Evolutionary conservation across 2,797 vertebrate species (phyloP).

Genomic region (Eleutherodactylus coqui): DNA sequence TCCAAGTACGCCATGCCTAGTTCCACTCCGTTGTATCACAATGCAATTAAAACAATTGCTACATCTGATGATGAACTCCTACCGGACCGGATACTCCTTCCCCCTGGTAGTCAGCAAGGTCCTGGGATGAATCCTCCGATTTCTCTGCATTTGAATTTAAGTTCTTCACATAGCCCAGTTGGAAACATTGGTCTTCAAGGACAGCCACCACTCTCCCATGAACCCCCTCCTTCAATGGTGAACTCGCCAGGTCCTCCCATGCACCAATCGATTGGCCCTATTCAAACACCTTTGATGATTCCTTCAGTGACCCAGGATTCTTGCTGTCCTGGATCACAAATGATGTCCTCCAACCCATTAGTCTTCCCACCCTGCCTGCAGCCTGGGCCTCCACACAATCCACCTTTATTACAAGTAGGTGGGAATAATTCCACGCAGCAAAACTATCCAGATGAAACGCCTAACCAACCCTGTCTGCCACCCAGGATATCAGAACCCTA

Average conservation of each 20-base stretch:
- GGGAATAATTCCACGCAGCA: slow-evolving; percentile 82
- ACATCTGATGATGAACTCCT: slow-evolving; percentile 96
- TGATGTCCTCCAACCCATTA: slow-evolving; percentile 87
- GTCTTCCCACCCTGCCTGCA: slow-evolving; percentile 87
- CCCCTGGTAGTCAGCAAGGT: slow-evolving; percentile 90
- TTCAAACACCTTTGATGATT: slow-evolving; percentile 77
- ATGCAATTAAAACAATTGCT: slow-evolving; percentile 98
- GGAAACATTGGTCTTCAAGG: slow-evolving; percentile 84
- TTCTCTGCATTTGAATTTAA: slow-evolving; percentile 75
- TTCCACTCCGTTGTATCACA: slow-evolving; percentile 96
- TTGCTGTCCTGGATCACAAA: slow-evolving; percentile 81
- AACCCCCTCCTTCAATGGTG: slow-evolving; percentile 83
- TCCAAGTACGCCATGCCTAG: slow-evolving; percentile 99
- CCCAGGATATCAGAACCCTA: slow-evolving; percentile 81
- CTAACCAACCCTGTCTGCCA: slow-evolving; percentile 76
- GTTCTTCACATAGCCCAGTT: slow-evolving; percentile 89
- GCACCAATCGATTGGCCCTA: slow-evolving; percentile 78
- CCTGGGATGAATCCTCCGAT: slow-evolving; percentile 68
- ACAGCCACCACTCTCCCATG: slow-evolving; percentile 90
- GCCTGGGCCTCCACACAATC: slow-evolving; percentile 76
- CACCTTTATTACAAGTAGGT: slow-evolving; percentile 69
- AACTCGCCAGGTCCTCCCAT: slow-evolving; percentile 88
- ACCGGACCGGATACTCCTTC: slow-evolving; percentile 88
- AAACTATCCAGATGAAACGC: slow-evolving; percentile 75
- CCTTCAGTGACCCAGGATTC: slow-evolving; percentile 76